Conservation (phyloP, 2,888 invertebrate genomes). For the Phortica okadai region DNA sequence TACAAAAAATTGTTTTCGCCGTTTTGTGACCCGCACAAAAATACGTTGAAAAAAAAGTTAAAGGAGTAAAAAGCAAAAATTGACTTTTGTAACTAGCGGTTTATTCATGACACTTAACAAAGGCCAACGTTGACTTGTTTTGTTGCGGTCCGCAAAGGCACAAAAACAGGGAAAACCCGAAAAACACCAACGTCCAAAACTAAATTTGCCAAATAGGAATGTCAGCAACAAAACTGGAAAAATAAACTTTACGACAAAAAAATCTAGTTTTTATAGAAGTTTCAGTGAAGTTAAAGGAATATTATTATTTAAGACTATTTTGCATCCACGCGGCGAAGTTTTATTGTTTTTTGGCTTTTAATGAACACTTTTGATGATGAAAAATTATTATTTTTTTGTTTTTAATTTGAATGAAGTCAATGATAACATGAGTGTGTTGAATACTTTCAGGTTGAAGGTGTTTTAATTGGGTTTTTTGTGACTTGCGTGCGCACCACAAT, state of each 20-base stretch:
- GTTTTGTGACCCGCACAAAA: conserved; percentile 14
- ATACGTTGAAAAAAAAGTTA: neutral
- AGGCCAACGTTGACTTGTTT: conserved; percentile 3
- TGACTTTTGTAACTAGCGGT: conserved; percentile 7
- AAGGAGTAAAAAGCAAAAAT: conserved; percentile 9
- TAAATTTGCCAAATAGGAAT: neutral
- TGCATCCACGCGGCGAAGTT: too few relatives aligned
- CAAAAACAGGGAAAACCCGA: conserved; percentile 16
- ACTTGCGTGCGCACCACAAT: conserved; percentile 10
- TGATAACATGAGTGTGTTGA: neutral
- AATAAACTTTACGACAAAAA: neutral
- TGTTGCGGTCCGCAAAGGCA: conserved; percentile 23
- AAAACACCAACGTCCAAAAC: neutral
- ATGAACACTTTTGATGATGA: too few relatives aligned
- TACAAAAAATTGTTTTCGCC: conserved; percentile 16
- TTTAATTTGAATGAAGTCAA: neutral
- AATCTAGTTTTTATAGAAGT: neutral
- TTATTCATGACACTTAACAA: conserved; percentile 18
- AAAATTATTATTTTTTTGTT: too few relatives aligned
- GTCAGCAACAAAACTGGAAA: neutral
- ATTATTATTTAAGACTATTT: too few relatives aligned
- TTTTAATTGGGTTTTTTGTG: neutral
- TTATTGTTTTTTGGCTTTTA: too few relatives aligned
- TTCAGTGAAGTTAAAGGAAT: neutral
- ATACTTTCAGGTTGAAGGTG: neutral